Conservation (phyloP, 2,113 vertebrate species). For the Myxocyprinus asiaticus region DNA sequence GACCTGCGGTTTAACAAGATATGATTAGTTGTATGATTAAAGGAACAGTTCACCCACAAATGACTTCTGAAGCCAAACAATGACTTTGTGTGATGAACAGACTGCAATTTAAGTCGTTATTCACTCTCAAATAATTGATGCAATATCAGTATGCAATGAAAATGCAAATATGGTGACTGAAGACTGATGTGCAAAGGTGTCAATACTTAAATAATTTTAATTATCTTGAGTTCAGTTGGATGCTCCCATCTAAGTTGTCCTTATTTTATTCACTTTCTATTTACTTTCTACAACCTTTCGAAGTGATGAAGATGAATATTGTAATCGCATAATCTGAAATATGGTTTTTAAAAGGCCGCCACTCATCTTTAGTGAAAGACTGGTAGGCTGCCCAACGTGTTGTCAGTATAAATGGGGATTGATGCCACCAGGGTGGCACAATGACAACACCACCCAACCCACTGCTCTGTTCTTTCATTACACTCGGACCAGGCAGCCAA, state of each 20-base stretch:
- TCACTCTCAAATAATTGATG: too few relatives aligned
- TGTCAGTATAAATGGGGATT: constrained; percentile 49
- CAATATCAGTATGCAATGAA: too few relatives aligned
- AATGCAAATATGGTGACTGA: too few relatives aligned
- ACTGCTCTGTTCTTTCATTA: neutral
- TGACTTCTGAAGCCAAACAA: too few relatives aligned
- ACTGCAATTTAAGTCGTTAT: too few relatives aligned
- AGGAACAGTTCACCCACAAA: too few relatives aligned
- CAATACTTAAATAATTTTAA: too few relatives aligned
- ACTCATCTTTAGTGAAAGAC: constrained; percentile 36
- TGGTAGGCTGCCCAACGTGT: constrained; percentile 42
- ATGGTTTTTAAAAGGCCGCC: constrained; percentile 42
- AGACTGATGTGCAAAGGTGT: too few relatives aligned
- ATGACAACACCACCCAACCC: neutral
- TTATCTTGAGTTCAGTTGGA: neutral
- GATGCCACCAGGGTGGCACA: constrained; percentile 24
- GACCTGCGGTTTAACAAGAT: neutral
- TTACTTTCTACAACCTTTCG: neutral
- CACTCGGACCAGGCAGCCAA: neutral
- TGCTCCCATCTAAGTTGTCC: neutral
- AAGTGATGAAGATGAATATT: neutral
- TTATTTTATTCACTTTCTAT: neutral
- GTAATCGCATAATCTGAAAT: constrained; percentile 26
- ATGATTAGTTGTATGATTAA: too few relatives aligned
- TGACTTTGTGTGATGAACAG: too few relatives aligned